phyloP scores from a whole-genome alignment of 2,113 vertebrate species.

The Python bivittatus region DNA sequence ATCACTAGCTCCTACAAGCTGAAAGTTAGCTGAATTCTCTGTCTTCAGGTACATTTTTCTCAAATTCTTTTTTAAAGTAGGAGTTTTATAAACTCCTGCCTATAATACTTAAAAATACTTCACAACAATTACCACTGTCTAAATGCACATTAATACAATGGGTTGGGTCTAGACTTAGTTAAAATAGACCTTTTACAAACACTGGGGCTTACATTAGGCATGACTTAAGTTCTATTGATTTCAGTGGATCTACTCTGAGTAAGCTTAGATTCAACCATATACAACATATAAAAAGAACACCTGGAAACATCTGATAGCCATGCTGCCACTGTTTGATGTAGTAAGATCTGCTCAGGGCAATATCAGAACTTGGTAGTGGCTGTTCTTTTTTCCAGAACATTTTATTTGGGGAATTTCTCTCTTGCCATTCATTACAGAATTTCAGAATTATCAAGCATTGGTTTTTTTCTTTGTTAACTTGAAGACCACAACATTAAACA shows the following conservation, averaged over 20 bases:
- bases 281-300: neutral
- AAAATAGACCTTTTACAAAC: neutral
- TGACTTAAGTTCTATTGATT: neutral
- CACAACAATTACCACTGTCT: neutral
- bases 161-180: neutral
- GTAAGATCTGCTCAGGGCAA: constrained; percentile 4
- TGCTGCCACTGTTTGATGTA: neutral
- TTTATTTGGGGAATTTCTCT: constrained; percentile 38
- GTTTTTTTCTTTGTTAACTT: constrained; percentile 45
- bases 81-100: neutral
- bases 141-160: neutral
- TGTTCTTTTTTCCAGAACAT: constrained; percentile 39
- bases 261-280: neutral
- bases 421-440: constrained; percentile 28
- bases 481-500: constrained; percentile 36
- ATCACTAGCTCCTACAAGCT: neutral
- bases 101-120: neutral
- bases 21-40: neutral
- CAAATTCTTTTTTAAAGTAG: neutral
- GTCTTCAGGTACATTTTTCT: neutral
- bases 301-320: neutral
- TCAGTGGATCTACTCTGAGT: neutral
- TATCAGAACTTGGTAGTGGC: neutral
- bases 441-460: constrained; percentile 23
- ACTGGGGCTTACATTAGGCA: neutral